Conservation (phyloP, 1,140 invertebrate species). For the Lithobius niger region DNA sequence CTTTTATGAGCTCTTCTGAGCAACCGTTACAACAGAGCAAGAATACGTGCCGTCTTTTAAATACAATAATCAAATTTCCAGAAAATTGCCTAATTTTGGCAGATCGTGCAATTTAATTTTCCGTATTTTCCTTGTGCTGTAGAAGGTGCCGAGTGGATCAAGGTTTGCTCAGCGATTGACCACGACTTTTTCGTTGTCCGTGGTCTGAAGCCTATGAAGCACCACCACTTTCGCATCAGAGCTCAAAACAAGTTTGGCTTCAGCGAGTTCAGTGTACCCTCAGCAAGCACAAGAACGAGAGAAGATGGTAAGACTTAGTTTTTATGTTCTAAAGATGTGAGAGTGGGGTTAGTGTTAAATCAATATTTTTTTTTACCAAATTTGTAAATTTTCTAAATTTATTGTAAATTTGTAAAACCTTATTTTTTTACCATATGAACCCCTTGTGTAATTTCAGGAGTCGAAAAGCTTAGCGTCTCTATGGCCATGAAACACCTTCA, state of each 20-base stretch:
- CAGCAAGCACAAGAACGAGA: slow-evolving; percentile 42
- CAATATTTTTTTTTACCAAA: neutral
- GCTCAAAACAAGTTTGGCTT: slow-evolving; percentile 87
- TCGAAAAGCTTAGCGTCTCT: slow-evolving; percentile 53
- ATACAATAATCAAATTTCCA: no score
- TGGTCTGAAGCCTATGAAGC: slow-evolving; percentile 56
- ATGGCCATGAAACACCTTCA: slow-evolving; percentile 70
- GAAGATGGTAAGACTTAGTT: slow-evolving; percentile 11
- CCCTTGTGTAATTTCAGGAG: slow-evolving; percentile 17
- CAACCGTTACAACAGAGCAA: no score
- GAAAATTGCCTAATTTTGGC: no score
- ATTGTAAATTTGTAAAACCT: neutral
- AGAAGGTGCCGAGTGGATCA: slow-evolving; percentile 71
- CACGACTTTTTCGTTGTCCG: slow-evolving; percentile 82
- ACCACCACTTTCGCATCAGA: slow-evolving; percentile 76
- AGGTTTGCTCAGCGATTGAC: slow-evolving; percentile 72
- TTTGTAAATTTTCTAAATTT: neutral
- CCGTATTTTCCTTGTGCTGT: slow-evolving; percentile 15
- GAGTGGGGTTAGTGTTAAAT: neutral
- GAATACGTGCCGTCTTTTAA: no score
- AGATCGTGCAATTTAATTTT: no score
- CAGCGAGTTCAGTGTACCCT: slow-evolving; percentile 64
- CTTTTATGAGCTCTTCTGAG: no score
- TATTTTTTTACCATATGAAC: no score
- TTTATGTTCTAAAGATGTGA: neutral